Conservation (phyloP, 2,888 invertebrate species). For the Caenorhabditis becei region DNA sequence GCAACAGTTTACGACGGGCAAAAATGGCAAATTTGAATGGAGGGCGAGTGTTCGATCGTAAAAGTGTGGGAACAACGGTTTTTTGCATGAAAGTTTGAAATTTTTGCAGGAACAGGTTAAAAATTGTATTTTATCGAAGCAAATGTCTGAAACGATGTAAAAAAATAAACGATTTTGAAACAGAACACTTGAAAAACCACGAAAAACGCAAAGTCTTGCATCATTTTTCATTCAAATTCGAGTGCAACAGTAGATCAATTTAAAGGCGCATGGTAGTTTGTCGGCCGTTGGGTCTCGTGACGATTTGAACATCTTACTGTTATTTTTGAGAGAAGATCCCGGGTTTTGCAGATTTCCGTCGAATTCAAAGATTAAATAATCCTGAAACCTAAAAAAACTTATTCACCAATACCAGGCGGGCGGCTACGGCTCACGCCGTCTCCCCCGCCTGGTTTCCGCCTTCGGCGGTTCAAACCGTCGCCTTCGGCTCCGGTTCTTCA, state of each 20-base stretch:
- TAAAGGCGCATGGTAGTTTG: background rate
- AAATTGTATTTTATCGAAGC: background rate
- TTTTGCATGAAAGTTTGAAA: no score
- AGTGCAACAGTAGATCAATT: background rate
- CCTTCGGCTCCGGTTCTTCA: no score
- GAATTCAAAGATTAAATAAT: no score
- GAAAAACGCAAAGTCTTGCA: background rate
- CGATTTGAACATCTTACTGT: conserved; percentile 3
- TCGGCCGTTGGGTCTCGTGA: background rate
- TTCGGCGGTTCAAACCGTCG: no score
- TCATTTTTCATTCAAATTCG: background rate
- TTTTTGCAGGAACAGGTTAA: background rate
- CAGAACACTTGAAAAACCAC: background rate
- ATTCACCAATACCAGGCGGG: no score
- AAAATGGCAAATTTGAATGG: background rate
- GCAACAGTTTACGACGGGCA: background rate
- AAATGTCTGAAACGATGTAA: background rate
- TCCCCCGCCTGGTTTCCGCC: no score
- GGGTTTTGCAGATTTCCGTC: no score
- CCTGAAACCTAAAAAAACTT: no score
- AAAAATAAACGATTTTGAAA: background rate
- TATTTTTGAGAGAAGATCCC: background rate
- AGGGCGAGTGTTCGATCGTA: no score
- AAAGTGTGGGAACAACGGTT: no score
- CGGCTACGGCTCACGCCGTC: no score